Evolutionary conservation across 2,888 invertebrate species (phyloP), one percentile per base, ranked within the genome.

Genomic region (Cosmia trapezina): DNA sequence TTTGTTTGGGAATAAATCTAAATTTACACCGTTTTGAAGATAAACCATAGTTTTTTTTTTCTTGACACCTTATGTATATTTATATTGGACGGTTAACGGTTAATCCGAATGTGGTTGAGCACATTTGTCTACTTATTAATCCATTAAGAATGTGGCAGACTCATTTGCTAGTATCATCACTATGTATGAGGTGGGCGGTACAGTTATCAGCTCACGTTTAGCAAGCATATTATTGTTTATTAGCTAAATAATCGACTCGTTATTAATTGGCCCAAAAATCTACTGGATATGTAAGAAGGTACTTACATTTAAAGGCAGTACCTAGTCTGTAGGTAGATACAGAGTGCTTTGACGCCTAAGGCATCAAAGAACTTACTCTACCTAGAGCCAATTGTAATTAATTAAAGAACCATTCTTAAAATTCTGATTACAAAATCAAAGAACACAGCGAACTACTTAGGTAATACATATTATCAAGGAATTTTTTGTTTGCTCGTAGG

Each of bases 41-140:
- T 45, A 14, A 19, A 47, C n/a, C 28, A 17, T 14, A 8, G 7
- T 12, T 59, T 56, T 63, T 61, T 75, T 54, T 62, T 37, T 59
- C 41, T 45, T 22, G 5, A 11, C 6, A 19, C 0, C 9, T 72
- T 73, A 4, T 22, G 19, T 14, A 45, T 63, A 37, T 70, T 59
- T 66, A 68, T 68, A 54, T 41, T 61, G 17, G 14, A n/a, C 14
- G 9, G 33, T 5, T 80, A 84, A 84, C 83, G 68, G 83, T 78
- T 51, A 41, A 61, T 63, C 17, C 62, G 49, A 56, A 66, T 64
- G 37, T 68, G 49, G 49, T 57, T 65, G 33, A 47, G 57, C 53
- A 69, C 63, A 77, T 83, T 84, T 84, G 72, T 84, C 77, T 73
- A 57, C 72, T 74, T 77, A 81, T 68, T 62, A 83, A 78, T 70